phyloP scores from a whole-genome alignment of 2,888 invertebrate species.

The Myopa tessellatipennis region DNA sequence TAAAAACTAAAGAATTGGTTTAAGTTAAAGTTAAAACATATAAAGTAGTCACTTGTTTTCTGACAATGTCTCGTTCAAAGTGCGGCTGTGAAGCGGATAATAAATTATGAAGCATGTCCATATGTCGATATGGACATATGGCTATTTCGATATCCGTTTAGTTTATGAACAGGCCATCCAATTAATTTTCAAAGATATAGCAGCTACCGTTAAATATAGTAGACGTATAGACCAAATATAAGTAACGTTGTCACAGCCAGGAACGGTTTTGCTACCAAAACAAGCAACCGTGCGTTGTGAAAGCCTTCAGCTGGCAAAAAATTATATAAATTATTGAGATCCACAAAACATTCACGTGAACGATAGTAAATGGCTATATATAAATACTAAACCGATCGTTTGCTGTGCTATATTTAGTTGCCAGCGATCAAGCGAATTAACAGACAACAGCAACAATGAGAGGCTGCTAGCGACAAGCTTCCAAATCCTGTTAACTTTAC shows the following conservation, averaged over 20 bases:
- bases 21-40: too few species aligned
- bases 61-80: too few species aligned
- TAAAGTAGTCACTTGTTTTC: too few species aligned
- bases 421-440: neutral
- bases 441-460: neutral
- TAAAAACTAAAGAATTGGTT: too few species aligned
- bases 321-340: constrained; percentile 22
- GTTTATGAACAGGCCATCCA: constrained; percentile 4
- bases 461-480: neutral
- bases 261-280: neutral
- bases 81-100: too few species aligned
- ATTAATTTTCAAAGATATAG: constrained; percentile 20
- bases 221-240: neutral
- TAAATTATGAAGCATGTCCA: too few species aligned
- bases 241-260: neutral
- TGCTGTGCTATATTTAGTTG: neutral
- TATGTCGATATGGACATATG: too few species aligned
- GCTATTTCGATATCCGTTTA: neutral
- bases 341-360: constrained; percentile 14
- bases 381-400: neutral
- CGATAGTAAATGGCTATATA: constrained; percentile 1
- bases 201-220: constrained; percentile 13
- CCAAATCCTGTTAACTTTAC: neutral
- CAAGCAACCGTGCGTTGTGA: neutral
- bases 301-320: neutral